phyloP scores from a whole-genome alignment of 2,888 invertebrate genomes.

The Tyria jacobaeae region DNA sequence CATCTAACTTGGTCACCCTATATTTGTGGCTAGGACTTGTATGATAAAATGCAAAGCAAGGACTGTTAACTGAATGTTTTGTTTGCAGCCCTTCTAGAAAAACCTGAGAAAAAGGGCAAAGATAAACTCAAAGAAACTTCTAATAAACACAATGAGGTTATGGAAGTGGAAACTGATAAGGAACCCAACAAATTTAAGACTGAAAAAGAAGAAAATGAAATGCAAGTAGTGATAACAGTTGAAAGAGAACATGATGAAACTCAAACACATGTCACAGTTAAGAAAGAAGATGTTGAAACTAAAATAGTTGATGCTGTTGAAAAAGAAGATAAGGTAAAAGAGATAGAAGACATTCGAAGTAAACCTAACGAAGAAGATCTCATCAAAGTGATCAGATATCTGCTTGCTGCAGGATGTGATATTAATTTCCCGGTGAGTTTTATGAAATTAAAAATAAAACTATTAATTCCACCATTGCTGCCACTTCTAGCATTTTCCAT shows the following conservation, averaged over 20 bases:
- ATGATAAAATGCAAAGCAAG: no score
- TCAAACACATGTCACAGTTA: no score
- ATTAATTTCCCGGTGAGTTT: conserved; percentile 89
- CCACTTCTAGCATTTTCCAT: no score
- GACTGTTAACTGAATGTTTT: not conserved
- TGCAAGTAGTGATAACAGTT: not conserved
- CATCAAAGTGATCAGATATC: conserved; percentile 86
- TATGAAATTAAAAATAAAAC: no score
- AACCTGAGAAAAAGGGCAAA: conserved; percentile 50
- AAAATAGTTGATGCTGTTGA: not conserved
- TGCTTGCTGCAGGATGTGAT: conserved; percentile 93
- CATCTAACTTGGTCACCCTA: no score
- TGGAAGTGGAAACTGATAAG: conserved; percentile 38
- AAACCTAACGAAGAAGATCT: conserved; percentile 64
- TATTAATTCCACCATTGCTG: no score
- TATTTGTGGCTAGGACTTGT: no score
- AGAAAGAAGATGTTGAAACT: conserved; percentile 8
- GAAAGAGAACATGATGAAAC: conserved; percentile 10
- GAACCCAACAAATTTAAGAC: conserved; percentile 10
- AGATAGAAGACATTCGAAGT: conserved; percentile 21
- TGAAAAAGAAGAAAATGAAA: conserved; percentile 15
- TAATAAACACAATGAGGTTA: conserved; percentile 17
- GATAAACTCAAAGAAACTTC: conserved; percentile 36
- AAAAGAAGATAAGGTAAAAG: conserved; percentile 19
- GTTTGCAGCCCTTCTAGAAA: conserved; percentile 64